Conservation (phyloP, 2,888 invertebrate genomes). For the Apodemia hepburni region DNA sequence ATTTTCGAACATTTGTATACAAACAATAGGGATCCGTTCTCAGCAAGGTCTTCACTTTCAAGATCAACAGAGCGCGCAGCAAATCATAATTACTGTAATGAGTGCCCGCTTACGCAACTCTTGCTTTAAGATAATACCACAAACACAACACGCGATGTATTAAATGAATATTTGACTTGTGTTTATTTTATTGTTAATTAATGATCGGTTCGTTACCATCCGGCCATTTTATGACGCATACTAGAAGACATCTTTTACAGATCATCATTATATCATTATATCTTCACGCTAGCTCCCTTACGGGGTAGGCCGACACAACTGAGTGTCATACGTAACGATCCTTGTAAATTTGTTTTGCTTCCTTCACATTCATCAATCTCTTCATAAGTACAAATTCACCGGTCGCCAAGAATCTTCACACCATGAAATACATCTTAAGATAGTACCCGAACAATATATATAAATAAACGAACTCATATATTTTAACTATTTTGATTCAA, state of each 20-base stretch:
- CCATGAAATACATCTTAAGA: no score
- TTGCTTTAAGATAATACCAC: constrained; percentile 33
- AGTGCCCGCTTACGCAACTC: constrained; percentile 58
- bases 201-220: not conserved
- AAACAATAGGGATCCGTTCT: constrained; percentile 52
- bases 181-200: constrained; percentile 9
- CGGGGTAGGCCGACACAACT: no score
- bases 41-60: constrained; percentile 78
- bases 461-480: no score
- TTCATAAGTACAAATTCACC: no score
- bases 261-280: no score
- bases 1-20: constrained; percentile 11
- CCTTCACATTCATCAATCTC: no score
- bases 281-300: no score
- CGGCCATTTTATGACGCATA: not conserved
- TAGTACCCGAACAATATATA: no score
- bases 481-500: no score
- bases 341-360: no score
- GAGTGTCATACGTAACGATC: no score
- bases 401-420: no score
- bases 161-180: constrained; percentile 30
- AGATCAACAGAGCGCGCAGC: constrained; percentile 72
- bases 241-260: not conserved
- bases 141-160: constrained; percentile 44
- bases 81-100: constrained; percentile 72